Conservation (phyloP, 2,888 invertebrate species). For the Hirudinaria manillensis region DNA sequence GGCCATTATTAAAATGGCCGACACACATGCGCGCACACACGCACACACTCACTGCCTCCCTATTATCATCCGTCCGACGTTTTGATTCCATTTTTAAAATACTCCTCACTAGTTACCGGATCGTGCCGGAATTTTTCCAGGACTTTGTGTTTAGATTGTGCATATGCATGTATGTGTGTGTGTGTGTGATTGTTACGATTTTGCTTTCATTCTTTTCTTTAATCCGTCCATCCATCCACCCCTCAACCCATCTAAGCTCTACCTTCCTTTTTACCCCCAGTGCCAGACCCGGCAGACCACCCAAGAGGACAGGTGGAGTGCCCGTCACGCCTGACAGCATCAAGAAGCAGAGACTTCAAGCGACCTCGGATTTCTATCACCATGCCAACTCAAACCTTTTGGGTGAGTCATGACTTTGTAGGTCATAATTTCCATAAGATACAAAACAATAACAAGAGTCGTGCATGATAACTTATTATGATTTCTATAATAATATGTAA, state of each 20-base stretch:
- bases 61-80: not conserved
- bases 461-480: too few species aligned
- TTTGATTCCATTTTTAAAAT: too few species aligned
- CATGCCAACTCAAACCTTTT: not conserved
- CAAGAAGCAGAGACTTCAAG: conserved; percentile 29
- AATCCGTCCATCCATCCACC: not conserved
- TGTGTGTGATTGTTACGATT: not conserved
- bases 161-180: too few species aligned
- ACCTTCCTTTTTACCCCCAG: conserved; percentile 7
- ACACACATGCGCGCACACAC: not conserved
- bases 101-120: too few species aligned
- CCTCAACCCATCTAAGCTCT: not conserved
- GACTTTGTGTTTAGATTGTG: too few species aligned
- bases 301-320: conserved; percentile 21
- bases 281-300: conserved; percentile 30
- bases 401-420: not conserved
- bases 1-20: conserved; percentile 18
- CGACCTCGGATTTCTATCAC: conserved; percentile 12
- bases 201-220: not conserved
- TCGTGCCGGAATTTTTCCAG: too few species aligned
- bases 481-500: not conserved
- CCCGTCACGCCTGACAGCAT: conserved; percentile 21
- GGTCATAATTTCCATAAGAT: too few species aligned
- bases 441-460: too few species aligned
- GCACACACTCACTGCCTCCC: not conserved